Evolutionary conservation across 2,888 invertebrate species (phyloP), one percentile per base, ranked within the genome.

Genomic region (Pegoplata infirma): DNA sequence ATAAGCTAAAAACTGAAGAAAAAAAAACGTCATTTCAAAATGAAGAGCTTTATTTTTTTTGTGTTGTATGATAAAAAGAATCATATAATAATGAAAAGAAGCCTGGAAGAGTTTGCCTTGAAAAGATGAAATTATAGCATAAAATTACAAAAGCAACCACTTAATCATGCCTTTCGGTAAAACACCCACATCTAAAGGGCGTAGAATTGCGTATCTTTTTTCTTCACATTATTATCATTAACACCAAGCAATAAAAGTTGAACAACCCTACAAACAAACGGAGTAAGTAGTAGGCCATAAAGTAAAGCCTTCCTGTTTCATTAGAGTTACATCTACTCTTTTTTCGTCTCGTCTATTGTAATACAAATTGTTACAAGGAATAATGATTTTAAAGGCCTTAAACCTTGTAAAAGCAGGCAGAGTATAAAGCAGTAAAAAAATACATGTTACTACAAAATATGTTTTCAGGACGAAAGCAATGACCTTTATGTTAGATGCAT

Each of bases 131-230:
- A 55, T 21, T 12, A 55, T 36, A 68, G 40, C 61, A 49, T 56
- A 66, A 66, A 71, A 79, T 71, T 79, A 71, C 61, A 66, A n/a
- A 47, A 75, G 69, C 59, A 71, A 79, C 79, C 79, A 79, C 79
- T 79, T 75, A 75, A 79, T 75, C 79, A 75, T 79, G 79, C 66
- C 75, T 73, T 61, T 55, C 75, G 75, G 75, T 68, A 76, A 56
- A 76, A 76, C 75, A 76, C 68, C 75, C 75, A 76, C 75, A 68
- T 44, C 68, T 28, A 69, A 69, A 69, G 75, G 68, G 63, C 68
- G 56, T 25, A 67, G 51, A 67, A 75, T 36, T 79, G 79, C 79
- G 67, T 75, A 67, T 79, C 55, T 59, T n/a, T 32, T 44, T 67
- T 25, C 78, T 69, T 69, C 69, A 67, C 63, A 79, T 75, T 75